Evolutionary conservation across 2,888 invertebrate species (phyloP), one percentile per base, ranked within the genome.

Genomic region (Stenurella melanura): DNA sequence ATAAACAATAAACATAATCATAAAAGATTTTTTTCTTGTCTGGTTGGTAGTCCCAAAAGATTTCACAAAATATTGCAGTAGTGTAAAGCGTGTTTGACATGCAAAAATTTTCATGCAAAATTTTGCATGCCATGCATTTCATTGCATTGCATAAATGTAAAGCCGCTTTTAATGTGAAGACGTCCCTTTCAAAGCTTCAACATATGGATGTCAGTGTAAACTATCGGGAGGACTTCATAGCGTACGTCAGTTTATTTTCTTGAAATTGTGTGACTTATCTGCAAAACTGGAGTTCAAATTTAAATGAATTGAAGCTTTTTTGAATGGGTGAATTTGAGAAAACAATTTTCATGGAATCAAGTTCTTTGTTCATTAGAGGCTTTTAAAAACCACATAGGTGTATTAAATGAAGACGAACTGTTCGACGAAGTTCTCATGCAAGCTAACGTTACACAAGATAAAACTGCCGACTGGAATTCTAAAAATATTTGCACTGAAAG

Each of bases 91-190:
- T n/a, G n/a, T n/a, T n/a, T n/a, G n/a, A n/a, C n/a, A n/a, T n/a
- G n/a, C n/a, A n/a, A n/a, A n/a, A n/a, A n/a, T n/a, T n/a, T n/a
- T n/a, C n/a, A n/a, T n/a, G n/a, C n/a, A n/a, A n/a, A n/a, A n/a
- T n/a, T n/a, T n/a, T n/a, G n/a, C n/a, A n/a, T n/a, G n/a, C n/a
- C n/a, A n/a, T n/a, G n/a, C n/a, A n/a, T n/a, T n/a, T n/a, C n/a
- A n/a, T n/a, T n/a, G n/a, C n/a, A n/a, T n/a, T n/a, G n/a, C n/a
- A n/a, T n/a, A n/a, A n/a, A n/a, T n/a, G n/a, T n/a, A n/a, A n/a
- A n/a, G n/a, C n/a, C n/a, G n/a, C n/a, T n/a, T n/a, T n/a, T 60
- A 70, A 75, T 71, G 70, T 75, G 70, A 70, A 63, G 50, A 64
- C 71, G 58, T 70, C 12, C 38, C 58, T 75, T 56, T n/a, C 1